Evolutionary conservation across 2,797 vertebrate species (phyloP), one percentile per base, ranked within the genome.

Genomic region (Falco rusticolus): DNA sequence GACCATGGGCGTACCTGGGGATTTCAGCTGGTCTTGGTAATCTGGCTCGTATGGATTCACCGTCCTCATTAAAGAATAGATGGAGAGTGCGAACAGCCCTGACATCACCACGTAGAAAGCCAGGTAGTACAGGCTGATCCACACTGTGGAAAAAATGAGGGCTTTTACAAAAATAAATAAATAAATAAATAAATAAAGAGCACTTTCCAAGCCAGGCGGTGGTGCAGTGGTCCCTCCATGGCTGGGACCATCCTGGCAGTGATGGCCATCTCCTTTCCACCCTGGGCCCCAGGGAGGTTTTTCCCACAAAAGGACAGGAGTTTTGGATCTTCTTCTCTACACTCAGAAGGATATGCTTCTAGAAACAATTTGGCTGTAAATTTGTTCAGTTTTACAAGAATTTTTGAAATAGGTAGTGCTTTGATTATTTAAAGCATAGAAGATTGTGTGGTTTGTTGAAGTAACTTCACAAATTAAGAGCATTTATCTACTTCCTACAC

Each of bases 91-190:
- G 0, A 99, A 99, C 82, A 99, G 91, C 33, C 89, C 97, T 0
- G 98, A 98, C 98, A 99, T 99, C 95, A 99, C 98, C 94, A 98
- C 96, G 0, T 99, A 99, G 98, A 99, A 99, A 48, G 98, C 99
- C 81, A 98, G 96, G 15, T 99, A 99, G 89, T 99, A 99, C 78
- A 99, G 97, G 90, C 98, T 99, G 98, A 99, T 99, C 98, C 98
- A 99, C 79, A 99, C 99, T 99, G 97, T 7, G 41, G 92, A 56
- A 75, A 93, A 93, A 82, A 29, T 5, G 13, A 33, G 16, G 37
- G 11, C 28, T 39, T 39, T 39, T 39, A 39, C 37, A 39, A 39
- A 39, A 39, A 37, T 10, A 37, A 37, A 37, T n/a, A 39, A 11
- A 39, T 10, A 34, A 37, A 37, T 34, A 37, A 37, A 37, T 34